These are phyloP conservation scores for Centropyge bicolor DNA, from an alignment of 2,797 vertebrate genomes.

Conservation along the genomic window DNA sequence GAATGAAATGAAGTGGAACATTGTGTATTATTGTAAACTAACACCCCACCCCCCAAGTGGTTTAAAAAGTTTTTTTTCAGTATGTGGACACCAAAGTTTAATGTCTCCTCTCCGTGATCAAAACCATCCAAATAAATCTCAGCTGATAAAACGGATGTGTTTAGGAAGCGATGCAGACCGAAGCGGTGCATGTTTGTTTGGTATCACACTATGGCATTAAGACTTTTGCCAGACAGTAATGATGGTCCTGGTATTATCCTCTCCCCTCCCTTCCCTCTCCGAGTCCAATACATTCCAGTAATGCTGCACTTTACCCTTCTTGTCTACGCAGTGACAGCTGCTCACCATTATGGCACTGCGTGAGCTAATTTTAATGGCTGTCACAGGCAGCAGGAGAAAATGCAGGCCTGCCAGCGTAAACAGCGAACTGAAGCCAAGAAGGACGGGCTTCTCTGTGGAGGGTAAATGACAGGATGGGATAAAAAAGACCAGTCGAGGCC, in stretches of 20 bases:
- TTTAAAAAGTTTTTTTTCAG: not conserved
- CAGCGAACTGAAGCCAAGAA: constrained; percentile 68
- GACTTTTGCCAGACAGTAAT: constrained; percentile 58
- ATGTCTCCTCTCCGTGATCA: constrained; percentile 22
- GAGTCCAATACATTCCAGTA: constrained; percentile 74
- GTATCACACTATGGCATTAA: constrained; percentile 36
- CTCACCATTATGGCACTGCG: constrained; percentile 77
- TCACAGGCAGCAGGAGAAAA: constrained; percentile 77
- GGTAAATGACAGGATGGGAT: constrained; percentile 65
- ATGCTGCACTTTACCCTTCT: constrained; percentile 78
- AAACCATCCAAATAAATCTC: not conserved
- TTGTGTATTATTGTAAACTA: constrained; percentile 3
- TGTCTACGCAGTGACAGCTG: constrained; percentile 82
- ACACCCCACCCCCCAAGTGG: not conserved
- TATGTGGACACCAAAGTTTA: constrained; percentile 9
- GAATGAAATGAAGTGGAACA: constrained; percentile 26
- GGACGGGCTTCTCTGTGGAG: constrained; percentile 63
- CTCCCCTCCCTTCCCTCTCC: constrained; percentile 43
- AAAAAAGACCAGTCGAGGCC: constrained; percentile 47
- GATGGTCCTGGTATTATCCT: constrained; percentile 54
- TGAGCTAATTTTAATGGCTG: constrained; percentile 83
- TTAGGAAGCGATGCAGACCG: constrained; percentile 12
- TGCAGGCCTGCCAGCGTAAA: constrained; percentile 76
- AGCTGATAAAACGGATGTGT: constrained; percentile 24
- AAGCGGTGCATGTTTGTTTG: constrained; percentile 36